These are phyloP conservation scores for Camponotus floridanus DNA, from an alignment of 1,140 invertebrate species.

Conservation along the genomic window DNA sequence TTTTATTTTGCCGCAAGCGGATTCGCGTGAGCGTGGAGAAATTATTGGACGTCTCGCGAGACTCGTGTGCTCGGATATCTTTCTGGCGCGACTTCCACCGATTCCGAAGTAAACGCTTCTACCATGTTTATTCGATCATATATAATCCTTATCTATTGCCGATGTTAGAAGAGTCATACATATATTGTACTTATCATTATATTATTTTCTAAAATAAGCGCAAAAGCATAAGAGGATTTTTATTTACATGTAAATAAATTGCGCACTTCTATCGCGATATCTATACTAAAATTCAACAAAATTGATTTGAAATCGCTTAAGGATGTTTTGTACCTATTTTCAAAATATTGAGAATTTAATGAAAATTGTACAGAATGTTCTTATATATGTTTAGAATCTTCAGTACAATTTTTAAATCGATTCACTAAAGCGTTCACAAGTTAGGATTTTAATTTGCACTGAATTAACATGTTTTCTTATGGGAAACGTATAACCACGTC, in stretches of 20 bases:
- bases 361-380: too few relatives aligned
- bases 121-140: conserved; percentile 21
- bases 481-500: too few relatives aligned
- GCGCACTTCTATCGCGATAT: background rate
- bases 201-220: background rate
- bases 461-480: too few relatives aligned
- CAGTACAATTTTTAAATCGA: too few relatives aligned
- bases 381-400: too few relatives aligned
- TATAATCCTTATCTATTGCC: background rate
- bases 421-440: too few relatives aligned
- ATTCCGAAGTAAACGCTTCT: conserved; percentile 40
- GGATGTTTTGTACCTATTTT: too few relatives aligned
- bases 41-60: conserved; percentile 55
- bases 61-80: conserved; percentile 37
- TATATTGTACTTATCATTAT: background rate
- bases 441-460: too few relatives aligned
- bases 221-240: background rate
- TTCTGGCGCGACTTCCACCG: conserved; percentile 18
- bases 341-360: too few relatives aligned
- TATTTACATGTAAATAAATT: background rate
- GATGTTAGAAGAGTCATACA: background rate
- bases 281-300: background rate
- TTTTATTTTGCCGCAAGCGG: conserved; percentile 47
- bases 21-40: conserved; percentile 46
- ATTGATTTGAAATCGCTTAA: conserved; percentile 5